phyloP scores from a whole-genome alignment of 2,113 vertebrate genomes.

The Prunella himalayana region DNA sequence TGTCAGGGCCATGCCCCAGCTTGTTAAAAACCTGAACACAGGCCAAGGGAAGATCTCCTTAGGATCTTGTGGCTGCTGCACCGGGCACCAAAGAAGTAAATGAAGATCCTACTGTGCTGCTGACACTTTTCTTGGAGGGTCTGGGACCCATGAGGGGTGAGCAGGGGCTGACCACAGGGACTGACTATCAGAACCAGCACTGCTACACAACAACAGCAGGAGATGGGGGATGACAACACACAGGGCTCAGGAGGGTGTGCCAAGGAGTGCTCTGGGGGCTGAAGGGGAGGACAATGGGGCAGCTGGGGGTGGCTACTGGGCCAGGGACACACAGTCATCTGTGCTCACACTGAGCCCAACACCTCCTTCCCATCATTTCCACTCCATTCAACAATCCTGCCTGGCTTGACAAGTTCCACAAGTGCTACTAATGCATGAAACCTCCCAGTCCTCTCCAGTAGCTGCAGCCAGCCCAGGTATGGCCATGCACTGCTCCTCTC shows the following conservation, averaged over 20 bases:
- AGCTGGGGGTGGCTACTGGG: background rate
- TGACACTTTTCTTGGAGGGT: background rate
- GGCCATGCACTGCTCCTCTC: background rate
- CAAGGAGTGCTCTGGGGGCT: background rate
- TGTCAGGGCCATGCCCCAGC: background rate
- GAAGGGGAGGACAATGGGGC: background rate
- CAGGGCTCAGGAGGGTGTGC: background rate
- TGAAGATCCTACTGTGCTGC: background rate
- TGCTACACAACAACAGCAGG: background rate
- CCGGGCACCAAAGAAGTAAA: background rate
- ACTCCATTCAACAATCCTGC: background rate
- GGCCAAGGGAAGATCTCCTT: background rate
- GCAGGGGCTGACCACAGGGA: background rate
- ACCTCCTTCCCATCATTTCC: background rate
- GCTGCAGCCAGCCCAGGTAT: background rate
- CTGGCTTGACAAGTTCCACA: background rate
- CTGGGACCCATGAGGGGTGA: background rate
- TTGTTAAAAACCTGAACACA: background rate
- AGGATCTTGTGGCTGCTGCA: background rate
- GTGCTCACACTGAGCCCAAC: background rate
- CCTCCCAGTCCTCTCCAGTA: background rate
- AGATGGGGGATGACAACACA: background rate
- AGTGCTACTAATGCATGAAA: accelerated
- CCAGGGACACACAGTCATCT: background rate
- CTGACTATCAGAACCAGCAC: background rate